Base-by-base conservation (phyloP, 2,113 vertebrate genomes). In the Larimichthys polyactis region DNA sequence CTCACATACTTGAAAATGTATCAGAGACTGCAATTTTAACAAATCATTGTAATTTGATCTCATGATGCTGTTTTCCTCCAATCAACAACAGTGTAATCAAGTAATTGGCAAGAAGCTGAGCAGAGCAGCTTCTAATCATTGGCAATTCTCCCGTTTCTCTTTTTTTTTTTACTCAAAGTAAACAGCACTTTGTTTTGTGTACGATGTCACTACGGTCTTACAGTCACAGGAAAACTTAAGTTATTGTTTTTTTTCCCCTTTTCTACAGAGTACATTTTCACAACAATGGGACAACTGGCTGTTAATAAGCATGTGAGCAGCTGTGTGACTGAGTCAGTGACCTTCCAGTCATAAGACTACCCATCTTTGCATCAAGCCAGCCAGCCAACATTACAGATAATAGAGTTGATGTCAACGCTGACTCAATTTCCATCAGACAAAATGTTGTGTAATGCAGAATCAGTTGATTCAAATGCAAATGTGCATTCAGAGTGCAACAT, bases 51-150 rank as follows among this genome's bases (percentile, higher is more conserved):
- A 89, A 92, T 91, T 87, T 86, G 57, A 81, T 81, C 20, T 81
- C 80, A 92, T 91, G 73, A 90, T 69, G 49, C 77, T 76, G 58
- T 88, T 90, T 81, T 91, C 75, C 46, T 82, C 73, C 84, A 91
- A 86, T 90, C 87, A 90, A 67, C 84, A 87, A 80, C 80, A 73
- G 82, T 75, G 40, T 80, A 87, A 90, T 92, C 82, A 92, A 84
- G 84, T 82, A 91, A 84, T 88, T 88, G 91, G 64, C 77, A 64
- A 81, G 87, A 79, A 46, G 71, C 89, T 86, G 85, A 86, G 90
- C 80, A 19, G 83, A 87, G 79, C 84, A 82, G 90, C 81, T 81
- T 75, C 46, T 71, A 80, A 71, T 84, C 62, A 58, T 3, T 20
- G 69, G n/a, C 72, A 69, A 27, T 49, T 66, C 36, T 55, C 75